phyloP scores from a whole-genome alignment of 2,113 vertebrate genomes.

The Nanorana parkeri region DNA sequence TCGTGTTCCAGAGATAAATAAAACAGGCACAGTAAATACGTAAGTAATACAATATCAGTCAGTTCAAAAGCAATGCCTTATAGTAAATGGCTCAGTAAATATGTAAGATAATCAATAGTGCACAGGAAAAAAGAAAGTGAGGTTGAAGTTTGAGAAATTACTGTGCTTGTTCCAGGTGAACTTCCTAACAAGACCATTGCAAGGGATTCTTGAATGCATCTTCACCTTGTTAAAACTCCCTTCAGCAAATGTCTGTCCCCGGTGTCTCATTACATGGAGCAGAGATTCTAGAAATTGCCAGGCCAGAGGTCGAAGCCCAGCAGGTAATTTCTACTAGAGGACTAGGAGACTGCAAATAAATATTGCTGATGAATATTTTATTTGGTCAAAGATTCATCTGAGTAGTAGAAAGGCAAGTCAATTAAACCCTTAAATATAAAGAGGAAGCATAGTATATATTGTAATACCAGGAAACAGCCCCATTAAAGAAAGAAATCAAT shows the following conservation, averaged over 20 bases:
- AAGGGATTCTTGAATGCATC: constrained; percentile 12
- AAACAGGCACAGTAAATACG: too few species aligned
- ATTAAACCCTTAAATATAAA: neutral
- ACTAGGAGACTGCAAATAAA: neutral
- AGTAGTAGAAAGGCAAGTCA: neutral
- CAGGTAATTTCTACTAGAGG: constrained; percentile 6
- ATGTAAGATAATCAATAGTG: neutral
- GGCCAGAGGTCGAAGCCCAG: constrained; percentile 6
- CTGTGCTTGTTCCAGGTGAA: neutral
- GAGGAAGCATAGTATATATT: neutral
- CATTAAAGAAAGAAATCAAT: neutral
- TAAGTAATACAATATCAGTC: too few species aligned
- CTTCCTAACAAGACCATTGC: constrained; percentile 14
- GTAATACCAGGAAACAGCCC: neutral
- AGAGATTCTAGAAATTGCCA: neutral
- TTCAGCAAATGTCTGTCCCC: constrained; percentile 17
- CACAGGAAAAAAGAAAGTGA: neutral
- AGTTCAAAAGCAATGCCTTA: too few species aligned
- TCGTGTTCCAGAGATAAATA: too few species aligned
- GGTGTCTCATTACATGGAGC: constrained; percentile 26
- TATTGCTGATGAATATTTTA: neutral
- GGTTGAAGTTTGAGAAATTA: neutral
- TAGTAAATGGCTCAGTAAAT: too few species aligned
- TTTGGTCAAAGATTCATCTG: neutral
- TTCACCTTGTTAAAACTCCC: constrained; percentile 20